Evolutionary conservation across 2,797 vertebrate genomes (phyloP), one percentile per base, ranked within the genome.

Genomic region (Arnoldichthys spilopterus): DNA sequence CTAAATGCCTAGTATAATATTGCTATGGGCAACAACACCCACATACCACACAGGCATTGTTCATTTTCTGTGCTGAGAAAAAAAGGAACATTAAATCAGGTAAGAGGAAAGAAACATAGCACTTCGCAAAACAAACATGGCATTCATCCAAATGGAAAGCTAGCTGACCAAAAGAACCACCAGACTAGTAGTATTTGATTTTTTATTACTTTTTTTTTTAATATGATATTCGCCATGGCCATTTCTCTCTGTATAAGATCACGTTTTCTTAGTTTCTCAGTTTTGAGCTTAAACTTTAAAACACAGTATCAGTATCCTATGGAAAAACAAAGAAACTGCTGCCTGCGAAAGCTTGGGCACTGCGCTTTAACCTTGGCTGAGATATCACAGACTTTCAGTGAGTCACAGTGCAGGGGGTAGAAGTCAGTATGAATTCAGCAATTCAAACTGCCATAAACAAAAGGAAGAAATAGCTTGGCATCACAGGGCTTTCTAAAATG

Each of bases 81-180:
- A 26, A 59, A 34, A 59, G 6, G n/a, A 34, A 20, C 47, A 26
- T 30, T n/a, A 11, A 58, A 18, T 40, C 61, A 73, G 26, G 53
- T 59, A 59, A 49, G 45, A 78, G 40, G n/a, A 22, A 61, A 53
- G 6, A 62, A 62, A 74, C 18, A 32, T 37, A 80, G 26, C 30
- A 51, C 13, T 62, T 54, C 51, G 59, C 51, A 74, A 74, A 68
- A 68, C 22, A 79, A 70, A 62, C 45, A 66, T 69, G 78, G 64
- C 78, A 74, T 16, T 49, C 24, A 40, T 75, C 68, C 72, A 70
- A 47, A 13, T 15, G 43, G 11, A 47, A 45, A 72, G 68, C 56
- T 63, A 70, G 78, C 64, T 70, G 78, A 66, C 74, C 45, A 74
- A 49, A 43, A 75, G 28, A 72, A 43, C 51, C 69, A 72, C n/a